Conservation (phyloP, 2,797 vertebrate species). For the Malurus splendens region DNA sequence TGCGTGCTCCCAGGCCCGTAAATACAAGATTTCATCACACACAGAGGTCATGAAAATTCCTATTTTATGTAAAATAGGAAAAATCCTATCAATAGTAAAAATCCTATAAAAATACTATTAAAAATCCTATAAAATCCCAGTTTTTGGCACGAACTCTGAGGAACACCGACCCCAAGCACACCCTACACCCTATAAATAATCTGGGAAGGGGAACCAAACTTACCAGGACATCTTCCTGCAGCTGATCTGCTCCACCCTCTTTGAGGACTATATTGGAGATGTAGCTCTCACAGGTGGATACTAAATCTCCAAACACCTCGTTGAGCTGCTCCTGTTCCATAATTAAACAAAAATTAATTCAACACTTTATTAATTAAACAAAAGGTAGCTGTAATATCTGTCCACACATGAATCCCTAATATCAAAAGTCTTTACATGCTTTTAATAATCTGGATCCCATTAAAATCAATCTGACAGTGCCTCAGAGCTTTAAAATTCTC, state of each 20-base stretch:
- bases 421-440: neutral
- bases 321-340: slow-evolving; percentile 77
- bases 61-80: no score
- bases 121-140: neutral
- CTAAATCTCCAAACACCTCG: slow-evolving; percentile 80
- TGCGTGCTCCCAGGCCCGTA: neutral
- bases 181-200: neutral
- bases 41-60: neutral
- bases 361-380: slow-evolving; percentile 3
- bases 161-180: neutral
- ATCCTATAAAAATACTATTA: neutral
- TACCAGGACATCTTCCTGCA: slow-evolving; percentile 85
- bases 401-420: neutral
- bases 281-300: slow-evolving; percentile 78
- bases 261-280: slow-evolving; percentile 80
- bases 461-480: slow-evolving; percentile 21
- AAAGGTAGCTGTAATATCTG: neutral
- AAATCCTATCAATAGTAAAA: neutral
- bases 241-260: slow-evolving; percentile 71
- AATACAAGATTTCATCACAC: neutral
- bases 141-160: neutral
- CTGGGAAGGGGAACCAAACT: neutral
- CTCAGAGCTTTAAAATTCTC: neutral
- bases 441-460: neutral
- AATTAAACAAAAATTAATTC: neutral